Conservation (phyloP, 2,888 invertebrate species). For the Nineta flava region DNA sequence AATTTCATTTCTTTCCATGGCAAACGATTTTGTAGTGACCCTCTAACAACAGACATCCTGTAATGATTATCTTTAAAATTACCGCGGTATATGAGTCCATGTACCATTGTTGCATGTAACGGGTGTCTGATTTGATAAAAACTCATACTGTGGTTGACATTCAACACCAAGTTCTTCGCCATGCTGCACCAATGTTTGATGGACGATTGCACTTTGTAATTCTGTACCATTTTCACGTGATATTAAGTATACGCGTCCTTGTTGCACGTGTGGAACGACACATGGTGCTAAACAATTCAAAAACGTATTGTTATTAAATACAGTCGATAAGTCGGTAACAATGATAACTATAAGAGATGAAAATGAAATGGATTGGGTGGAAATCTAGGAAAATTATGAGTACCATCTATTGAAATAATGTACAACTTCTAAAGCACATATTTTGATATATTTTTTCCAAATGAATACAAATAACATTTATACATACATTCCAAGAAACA, state of each 20-base stretch:
- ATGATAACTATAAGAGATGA: not conserved
- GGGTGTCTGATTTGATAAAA: conserved; percentile 53
- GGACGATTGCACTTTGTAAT: conserved; percentile 30
- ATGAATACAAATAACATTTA: no score
- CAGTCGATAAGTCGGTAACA: not conserved
- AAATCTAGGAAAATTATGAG: not conserved
- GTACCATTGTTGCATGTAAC: conserved; percentile 88
- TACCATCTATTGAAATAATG: no score
- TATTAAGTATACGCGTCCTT: conserved; percentile 55
- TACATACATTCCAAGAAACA: no score
- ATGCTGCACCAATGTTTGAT: conserved; percentile 47
- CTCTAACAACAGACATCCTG: no score
- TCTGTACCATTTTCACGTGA: conserved; percentile 32
- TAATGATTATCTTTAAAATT: not conserved
- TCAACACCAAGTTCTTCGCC: conserved; percentile 57
- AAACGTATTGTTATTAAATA: not conserved
- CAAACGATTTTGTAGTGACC: no score
- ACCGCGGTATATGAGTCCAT: conserved; percentile 75
- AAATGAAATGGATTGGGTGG: not conserved
- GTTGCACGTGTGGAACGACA: conserved; percentile 74
- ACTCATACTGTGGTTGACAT: conserved; percentile 76
- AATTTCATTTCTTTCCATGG: no score
- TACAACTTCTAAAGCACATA: no score
- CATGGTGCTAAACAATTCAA: conserved; percentile 60
- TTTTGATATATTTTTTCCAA: no score